These are phyloP conservation scores for Camptogramma bilineatum DNA, from an alignment of 2,888 invertebrate species.

Conservation along the genomic window DNA sequence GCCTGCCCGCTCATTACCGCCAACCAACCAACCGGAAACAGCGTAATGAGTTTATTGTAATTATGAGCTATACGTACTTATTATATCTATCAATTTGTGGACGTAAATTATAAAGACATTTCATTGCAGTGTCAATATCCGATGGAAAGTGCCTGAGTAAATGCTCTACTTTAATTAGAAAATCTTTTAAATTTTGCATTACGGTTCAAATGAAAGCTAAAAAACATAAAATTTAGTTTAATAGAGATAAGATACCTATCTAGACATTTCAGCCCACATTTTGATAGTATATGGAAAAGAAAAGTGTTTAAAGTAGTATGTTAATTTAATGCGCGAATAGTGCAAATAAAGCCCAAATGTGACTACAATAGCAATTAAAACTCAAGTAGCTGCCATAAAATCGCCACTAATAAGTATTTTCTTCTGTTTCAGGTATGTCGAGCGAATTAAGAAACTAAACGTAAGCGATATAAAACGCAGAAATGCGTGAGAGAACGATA, in stretches of 20 bases:
- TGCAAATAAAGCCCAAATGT: conserved; percentile 4
- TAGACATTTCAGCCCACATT: background rate
- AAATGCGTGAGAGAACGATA: conserved; percentile 42
- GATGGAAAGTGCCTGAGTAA: conserved; percentile 16
- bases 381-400: conserved; percentile 18
- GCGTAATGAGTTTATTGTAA: conserved; percentile 69
- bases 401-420: conserved; percentile 35
- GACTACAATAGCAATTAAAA: conserved; percentile 27
- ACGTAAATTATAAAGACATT: conserved; percentile 8
- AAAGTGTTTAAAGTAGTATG: conserved; percentile 13
- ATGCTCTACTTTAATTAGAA: too few species aligned
- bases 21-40: conserved; percentile 64
- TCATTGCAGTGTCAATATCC: conserved; percentile 11
- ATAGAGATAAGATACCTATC: background rate
- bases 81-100: conserved; percentile 34
- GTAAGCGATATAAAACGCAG: conserved; percentile 44
- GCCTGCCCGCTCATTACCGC: conserved; percentile 60
- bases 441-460: conserved; percentile 33
- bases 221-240: background rate
- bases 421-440: conserved; percentile 64
- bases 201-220: background rate
- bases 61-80: conserved; percentile 47
- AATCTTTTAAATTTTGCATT: background rate
- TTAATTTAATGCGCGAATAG: conserved; percentile 7
- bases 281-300: conserved; percentile 7